Evolutionary conservation across 2,888 invertebrate species (phyloP).

Genomic region (Schizotus pectinicornis): DNA sequence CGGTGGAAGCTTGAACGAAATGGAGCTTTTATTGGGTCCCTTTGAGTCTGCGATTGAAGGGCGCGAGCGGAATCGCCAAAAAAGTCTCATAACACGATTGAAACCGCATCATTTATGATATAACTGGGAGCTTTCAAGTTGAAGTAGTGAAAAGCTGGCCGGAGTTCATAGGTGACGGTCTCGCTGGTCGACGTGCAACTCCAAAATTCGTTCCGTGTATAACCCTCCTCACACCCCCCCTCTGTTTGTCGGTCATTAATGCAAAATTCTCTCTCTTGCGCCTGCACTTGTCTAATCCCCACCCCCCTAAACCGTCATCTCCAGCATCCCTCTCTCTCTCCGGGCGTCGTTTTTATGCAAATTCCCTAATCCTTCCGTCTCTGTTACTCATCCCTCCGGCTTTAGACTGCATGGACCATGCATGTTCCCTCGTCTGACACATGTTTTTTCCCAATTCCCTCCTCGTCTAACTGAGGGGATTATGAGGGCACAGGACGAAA

Average conservation of each 20-base stretch:
- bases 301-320: conserved; percentile 24
- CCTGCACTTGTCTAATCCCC: conserved; percentile 43
- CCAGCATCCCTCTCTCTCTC: conserved; percentile 34
- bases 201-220: conserved; percentile 2
- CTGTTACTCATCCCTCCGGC: conserved; percentile 48
- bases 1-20: too few species aligned
- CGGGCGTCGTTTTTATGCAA: conserved; percentile 45
- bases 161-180: too few species aligned
- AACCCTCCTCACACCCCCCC: conserved; percentile 41
- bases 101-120: too few species aligned
- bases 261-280: conserved; percentile 49
- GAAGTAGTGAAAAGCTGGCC: too few species aligned
- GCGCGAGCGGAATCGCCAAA: too few species aligned
- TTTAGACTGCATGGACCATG: conserved; percentile 50
- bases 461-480: conserved; percentile 35
- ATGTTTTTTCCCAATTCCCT: conserved; percentile 50
- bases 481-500: conserved; percentile 7
- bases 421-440: conserved; percentile 52
- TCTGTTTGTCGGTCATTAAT: conserved; percentile 49
- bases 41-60: too few species aligned
- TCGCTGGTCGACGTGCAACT: too few species aligned
- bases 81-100: too few species aligned
- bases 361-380: conserved; percentile 46
- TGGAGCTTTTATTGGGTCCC: too few species aligned
- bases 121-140: too few species aligned